Percentiles rank a stretch among this genome's conserved stretches.
Evolutionary conservation across 1,140 invertebrate species (phyloP).

Genomic region (Palaemon carinicauda): DNA sequence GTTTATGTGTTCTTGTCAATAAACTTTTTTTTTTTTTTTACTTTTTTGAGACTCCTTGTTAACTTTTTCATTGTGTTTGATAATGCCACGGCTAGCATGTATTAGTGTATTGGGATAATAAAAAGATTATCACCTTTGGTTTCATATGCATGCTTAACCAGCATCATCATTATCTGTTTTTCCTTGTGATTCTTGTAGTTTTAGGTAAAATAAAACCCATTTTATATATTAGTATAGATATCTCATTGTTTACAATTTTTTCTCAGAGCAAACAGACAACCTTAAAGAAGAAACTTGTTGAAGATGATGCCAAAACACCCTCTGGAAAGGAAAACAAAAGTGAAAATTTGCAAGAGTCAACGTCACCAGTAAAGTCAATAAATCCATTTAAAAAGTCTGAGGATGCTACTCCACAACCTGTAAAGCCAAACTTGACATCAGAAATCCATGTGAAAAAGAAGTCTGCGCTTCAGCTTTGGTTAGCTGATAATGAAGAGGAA

Average conservation of each 20-base stretch:
- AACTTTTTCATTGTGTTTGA: too few relatives aligned
- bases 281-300: background rate
- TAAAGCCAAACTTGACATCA: background rate
- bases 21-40: too few relatives aligned
- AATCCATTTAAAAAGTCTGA: slow-evolving; percentile 9
- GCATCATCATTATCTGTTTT: too few relatives aligned
- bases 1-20: too few relatives aligned
- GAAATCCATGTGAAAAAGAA: slow-evolving; percentile 12
- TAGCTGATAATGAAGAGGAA: slow-evolving; percentile 44
- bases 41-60: too few relatives aligned
- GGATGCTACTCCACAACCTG: background rate
- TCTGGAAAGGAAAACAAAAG: slow-evolving; percentile 47
- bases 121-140: too few relatives aligned
- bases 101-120: too few relatives aligned
- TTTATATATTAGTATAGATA: too few relatives aligned
- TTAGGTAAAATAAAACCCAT: too few relatives aligned
- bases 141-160: too few relatives aligned
- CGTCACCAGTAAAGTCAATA: background rate
- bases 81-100: too few relatives aligned
- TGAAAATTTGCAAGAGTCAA: background rate
- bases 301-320: background rate
- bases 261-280: background rate
- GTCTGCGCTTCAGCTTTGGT: slow-evolving; percentile 55
- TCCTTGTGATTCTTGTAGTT: too few relatives aligned
- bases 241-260: background rate